phyloP scores from a whole-genome alignment of 92 coral and sea anemone species.

The Galaxea fascicularis region DNA sequence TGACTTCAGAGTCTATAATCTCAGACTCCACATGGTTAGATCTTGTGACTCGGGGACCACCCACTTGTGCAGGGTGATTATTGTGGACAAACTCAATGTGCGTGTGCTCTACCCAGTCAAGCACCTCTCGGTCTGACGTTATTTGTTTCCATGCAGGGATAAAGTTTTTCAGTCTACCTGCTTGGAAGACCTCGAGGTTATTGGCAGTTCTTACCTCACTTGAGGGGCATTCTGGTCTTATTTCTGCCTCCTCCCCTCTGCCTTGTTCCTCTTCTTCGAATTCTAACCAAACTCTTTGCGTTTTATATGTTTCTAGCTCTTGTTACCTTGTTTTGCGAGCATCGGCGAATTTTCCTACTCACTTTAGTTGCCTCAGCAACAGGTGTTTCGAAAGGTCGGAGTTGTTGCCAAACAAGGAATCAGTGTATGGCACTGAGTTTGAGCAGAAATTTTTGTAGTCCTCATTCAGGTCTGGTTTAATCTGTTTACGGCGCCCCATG shows the following conservation, averaged over 20 bases:
- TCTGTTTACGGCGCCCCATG: conserved; percentile 57
- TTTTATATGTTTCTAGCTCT: not conserved
- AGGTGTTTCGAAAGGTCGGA: conserved; percentile 62
- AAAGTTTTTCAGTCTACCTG: conserved; percentile 63
- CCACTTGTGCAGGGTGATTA: conserved; percentile 30
- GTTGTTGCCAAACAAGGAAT: conserved; percentile 54
- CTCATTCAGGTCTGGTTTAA: conserved; percentile 50
- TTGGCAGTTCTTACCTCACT: conserved; percentile 39
- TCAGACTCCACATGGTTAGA: conserved; percentile 36
- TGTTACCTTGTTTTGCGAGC: not conserved
- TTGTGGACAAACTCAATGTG: conserved; percentile 50
- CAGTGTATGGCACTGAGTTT: conserved; percentile 52
- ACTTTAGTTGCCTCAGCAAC: not conserved
- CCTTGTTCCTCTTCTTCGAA: not conserved
- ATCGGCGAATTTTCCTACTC: not conserved
- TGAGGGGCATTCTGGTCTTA: conserved; percentile 52
- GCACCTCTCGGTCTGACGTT: conserved; percentile 29
- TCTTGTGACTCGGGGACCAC: conserved; percentile 44
- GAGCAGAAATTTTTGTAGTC: conserved; percentile 65
- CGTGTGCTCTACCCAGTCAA: conserved; percentile 23
- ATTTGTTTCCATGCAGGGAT: conserved; percentile 57
- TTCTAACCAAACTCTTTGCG: not conserved
- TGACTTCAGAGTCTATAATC: conserved; percentile 44
- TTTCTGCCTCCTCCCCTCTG: conserved; percentile 3
- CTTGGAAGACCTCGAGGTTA: conserved; percentile 23